Evolutionary conservation across 2,888 invertebrate species (phyloP).

Genomic region (Hyposoter dolosus): DNA sequence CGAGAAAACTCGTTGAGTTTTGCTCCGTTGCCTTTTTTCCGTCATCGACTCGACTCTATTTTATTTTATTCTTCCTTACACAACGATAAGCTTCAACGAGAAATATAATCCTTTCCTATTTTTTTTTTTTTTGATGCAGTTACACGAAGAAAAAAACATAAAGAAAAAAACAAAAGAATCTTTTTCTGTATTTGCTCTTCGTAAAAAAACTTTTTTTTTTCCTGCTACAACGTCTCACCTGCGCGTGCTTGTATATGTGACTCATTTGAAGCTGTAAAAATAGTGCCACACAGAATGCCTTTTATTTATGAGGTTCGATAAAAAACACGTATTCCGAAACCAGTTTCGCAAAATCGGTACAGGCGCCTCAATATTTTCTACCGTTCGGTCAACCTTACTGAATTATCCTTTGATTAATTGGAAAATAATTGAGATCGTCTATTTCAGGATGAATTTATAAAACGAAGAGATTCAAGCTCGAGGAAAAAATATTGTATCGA

Average conservation of each 20-base stretch:
- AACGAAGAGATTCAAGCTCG: neutral
- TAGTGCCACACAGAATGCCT: slow-evolving; percentile 19
- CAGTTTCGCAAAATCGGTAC: slow-evolving; percentile 2
- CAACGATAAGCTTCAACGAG: neutral
- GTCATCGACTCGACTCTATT: neutral
- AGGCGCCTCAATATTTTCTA: neutral
- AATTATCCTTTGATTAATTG: neutral
- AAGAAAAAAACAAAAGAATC: neutral
- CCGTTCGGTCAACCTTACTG: neutral
- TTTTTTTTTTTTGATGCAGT: neutral
- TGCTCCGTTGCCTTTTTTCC: neutral
- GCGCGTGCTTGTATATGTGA: slow-evolving; percentile 2
- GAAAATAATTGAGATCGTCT: neutral
- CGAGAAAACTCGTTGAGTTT: neutral
- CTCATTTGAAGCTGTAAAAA: slow-evolving; percentile 1
- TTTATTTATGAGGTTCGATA: slow-evolving; percentile 15
- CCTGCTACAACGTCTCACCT: neutral
- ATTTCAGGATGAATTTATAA: neutral
- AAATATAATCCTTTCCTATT: neutral
- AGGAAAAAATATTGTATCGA: neutral
- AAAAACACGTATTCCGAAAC: neutral
- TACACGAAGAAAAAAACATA: neutral
- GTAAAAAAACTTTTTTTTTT: slow-evolving; percentile 1
- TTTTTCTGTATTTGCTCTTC: neutral
- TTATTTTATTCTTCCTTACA: neutral